phyloP scores from a whole-genome alignment of 2,797 vertebrate genomes.

The Macropus fuliginosus region DNA sequence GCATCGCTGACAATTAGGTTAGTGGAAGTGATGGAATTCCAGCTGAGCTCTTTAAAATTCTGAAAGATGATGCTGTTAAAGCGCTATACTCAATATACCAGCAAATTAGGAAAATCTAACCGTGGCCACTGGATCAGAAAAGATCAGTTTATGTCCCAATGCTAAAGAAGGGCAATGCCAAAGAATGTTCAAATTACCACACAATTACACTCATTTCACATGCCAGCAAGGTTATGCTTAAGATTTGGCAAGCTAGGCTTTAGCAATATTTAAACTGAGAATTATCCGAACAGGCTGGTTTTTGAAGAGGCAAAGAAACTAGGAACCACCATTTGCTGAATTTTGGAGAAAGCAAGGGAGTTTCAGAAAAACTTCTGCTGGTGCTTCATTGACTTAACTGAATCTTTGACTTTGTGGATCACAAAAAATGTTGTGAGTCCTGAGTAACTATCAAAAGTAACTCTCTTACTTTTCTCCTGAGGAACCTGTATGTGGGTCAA shows the following conservation, averaged over 20 bases:
- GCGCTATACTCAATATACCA: neutral
- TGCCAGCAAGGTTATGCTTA: neutral
- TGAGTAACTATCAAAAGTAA: neutral
- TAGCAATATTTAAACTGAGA: neutral
- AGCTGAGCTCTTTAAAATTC: neutral
- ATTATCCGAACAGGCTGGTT: neutral
- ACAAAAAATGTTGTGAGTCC: neutral
- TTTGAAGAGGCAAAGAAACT: neutral
- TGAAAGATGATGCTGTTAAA: neutral
- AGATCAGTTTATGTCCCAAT: neutral
- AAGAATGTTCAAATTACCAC: neutral
- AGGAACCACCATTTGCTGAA: neutral
- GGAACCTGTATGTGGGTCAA: neutral
- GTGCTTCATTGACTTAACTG: neutral
- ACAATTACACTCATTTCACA: neutral
- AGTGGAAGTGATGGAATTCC: neutral
- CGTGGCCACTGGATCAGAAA: neutral
- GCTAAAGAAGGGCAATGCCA: neutral
- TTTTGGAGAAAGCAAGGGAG: neutral
- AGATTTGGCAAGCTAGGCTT: neutral
- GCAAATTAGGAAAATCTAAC: neutral
- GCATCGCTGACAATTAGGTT: neutral
- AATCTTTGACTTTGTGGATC: neutral
- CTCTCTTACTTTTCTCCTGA: neutral
- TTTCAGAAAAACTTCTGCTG: neutral